Evolutionary conservation across 1,140 invertebrate genomes (phyloP).

Genomic region (Solenopsis invicta): DNA sequence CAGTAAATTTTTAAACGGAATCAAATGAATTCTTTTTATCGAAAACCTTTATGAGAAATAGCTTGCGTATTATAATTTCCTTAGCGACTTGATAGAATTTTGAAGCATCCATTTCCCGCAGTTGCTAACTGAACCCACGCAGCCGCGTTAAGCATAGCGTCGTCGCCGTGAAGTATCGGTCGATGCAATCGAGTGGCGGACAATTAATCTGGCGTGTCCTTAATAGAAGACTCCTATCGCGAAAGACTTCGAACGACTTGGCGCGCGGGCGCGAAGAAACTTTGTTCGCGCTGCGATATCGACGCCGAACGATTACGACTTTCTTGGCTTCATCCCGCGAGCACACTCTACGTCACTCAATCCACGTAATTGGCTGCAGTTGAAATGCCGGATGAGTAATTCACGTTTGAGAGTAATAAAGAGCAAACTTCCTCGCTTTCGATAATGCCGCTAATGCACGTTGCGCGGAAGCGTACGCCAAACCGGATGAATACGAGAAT

Average conservation of each 20-base stretch:
- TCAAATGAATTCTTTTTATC: neutral
- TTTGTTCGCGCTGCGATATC: constrained; percentile 62
- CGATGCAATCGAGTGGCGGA: constrained; percentile 21
- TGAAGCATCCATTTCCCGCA: neutral
- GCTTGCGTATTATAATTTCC: neutral
- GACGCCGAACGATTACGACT: constrained; percentile 63
- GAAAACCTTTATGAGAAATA: neutral
- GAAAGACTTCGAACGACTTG: constrained; percentile 14
- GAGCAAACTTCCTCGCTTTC: constrained; percentile 42
- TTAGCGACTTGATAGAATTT: constrained; percentile 14
- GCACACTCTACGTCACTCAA: constrained; percentile 59
- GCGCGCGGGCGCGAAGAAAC: constrained; percentile 49
- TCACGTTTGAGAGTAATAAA: constrained; percentile 54
- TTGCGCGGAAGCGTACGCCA: constrained; percentile 16
- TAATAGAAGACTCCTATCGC: constrained; percentile 61
- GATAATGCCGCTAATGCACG: constrained; percentile 55
- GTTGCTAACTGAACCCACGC: constrained; percentile 36
- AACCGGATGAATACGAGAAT: constrained; percentile 23
- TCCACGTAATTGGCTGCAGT: constrained; percentile 55
- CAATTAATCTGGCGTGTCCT: constrained; percentile 72
- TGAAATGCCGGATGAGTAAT: constrained; percentile 57
- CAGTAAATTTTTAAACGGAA: neutral
- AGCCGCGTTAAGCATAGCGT: neutral
- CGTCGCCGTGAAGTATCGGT: constrained; percentile 33
- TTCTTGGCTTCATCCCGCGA: constrained; percentile 69